phyloP scores from a whole-genome alignment of 23 tunicate species.

The Ciona savignyi region DNA sequence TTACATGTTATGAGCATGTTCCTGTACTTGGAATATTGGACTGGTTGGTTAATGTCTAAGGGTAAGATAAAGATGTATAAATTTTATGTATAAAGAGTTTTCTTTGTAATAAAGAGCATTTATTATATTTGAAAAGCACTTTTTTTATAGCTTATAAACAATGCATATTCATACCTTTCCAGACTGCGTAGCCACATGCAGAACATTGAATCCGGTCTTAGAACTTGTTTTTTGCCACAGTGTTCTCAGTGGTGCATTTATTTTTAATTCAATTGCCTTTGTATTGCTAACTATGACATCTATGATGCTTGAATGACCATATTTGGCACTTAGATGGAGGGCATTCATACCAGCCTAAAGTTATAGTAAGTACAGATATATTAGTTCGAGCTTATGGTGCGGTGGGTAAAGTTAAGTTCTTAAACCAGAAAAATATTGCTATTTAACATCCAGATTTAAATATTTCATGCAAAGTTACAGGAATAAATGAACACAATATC shows the following conservation, averaged over 20 bases:
- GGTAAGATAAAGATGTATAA: neutral
- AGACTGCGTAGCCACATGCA: conserved; percentile 73
- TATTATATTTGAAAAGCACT: too few relatives aligned
- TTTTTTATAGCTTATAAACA: too few relatives aligned
- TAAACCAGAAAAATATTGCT: too few relatives aligned
- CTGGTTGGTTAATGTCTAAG: neutral
- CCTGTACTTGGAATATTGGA: too few relatives aligned
- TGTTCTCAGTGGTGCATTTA: conserved; percentile 3
- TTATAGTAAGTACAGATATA: neutral
- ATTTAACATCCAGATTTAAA: too few relatives aligned
- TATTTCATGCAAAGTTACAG: too few relatives aligned
- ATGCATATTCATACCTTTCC: conserved; percentile 87
- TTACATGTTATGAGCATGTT: too few relatives aligned
- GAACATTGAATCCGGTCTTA: conserved; percentile 77
- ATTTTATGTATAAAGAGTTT: too few relatives aligned
- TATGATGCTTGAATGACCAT: conserved; percentile 73
- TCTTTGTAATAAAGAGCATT: too few relatives aligned
- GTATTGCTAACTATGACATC: conserved; percentile 40
- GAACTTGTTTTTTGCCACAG: conserved; percentile 63
- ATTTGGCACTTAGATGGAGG: conserved; percentile 69
- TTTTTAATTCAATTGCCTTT: conserved; percentile 19
- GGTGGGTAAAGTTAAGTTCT: too few relatives aligned
- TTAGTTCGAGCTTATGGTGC: neutral
- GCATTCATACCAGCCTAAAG: conserved; percentile 86
- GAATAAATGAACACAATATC: too few relatives aligned